Evolutionary conservation across 2,888 invertebrate species (phyloP).

Genomic region (Orthosia gracilis): DNA sequence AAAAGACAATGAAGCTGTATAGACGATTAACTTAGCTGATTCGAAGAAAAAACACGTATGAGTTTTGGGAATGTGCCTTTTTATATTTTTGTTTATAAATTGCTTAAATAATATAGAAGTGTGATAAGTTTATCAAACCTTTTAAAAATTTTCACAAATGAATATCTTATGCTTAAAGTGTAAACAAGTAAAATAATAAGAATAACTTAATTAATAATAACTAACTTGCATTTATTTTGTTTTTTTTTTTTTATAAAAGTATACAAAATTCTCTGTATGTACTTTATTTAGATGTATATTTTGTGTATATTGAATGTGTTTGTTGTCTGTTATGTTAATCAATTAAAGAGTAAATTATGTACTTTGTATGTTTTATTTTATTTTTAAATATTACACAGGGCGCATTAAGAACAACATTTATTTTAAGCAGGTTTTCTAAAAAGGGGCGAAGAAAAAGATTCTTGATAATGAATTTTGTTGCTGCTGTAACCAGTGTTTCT

Average conservation of each 20-base stretch:
- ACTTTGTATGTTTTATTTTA: slow-evolving; percentile 34
- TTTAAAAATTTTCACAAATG: not conserved
- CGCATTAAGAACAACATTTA: not conserved
- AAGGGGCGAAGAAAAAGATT: not conserved
- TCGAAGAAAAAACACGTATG: not conserved
- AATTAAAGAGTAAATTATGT: slow-evolving; percentile 52
- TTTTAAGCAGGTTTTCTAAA: not conserved
- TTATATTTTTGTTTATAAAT: not conserved
- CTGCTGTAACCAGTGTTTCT: too few relatives aligned
- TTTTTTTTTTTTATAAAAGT: slow-evolving; percentile 25
- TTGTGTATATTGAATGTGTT: slow-evolving; percentile 46
- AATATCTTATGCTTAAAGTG: not conserved
- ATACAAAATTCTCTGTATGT: slow-evolving; percentile 35
- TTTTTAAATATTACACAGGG: slow-evolving; percentile 12
- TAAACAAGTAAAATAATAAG: not conserved
- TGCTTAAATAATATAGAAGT: not conserved
- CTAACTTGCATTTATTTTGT: slow-evolving; percentile 54
- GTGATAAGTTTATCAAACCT: not conserved
- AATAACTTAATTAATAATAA: too few relatives aligned
- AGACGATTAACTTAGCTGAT: not conserved
- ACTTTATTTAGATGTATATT: slow-evolving; percentile 44
- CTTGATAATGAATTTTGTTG: too few relatives aligned
- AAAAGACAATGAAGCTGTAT: slow-evolving; percentile 12
- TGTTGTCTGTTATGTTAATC: slow-evolving; percentile 61
- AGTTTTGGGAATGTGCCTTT: slow-evolving; percentile 36